Conservation (phyloP, 2,888 invertebrate genomes). For the Andrena bicolor region DNA sequence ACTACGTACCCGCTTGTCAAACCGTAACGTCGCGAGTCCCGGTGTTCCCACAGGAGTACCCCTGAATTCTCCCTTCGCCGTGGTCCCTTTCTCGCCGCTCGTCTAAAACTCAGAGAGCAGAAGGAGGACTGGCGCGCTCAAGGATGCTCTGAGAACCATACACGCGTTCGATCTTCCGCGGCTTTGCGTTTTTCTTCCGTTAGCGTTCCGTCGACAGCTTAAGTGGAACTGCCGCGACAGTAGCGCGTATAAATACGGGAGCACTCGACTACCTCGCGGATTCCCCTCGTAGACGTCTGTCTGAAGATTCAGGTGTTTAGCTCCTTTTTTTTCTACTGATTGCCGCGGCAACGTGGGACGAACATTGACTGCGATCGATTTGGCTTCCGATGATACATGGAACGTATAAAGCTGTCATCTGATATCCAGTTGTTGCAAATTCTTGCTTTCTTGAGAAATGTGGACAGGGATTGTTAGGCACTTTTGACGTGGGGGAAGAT, state of each 20-base stretch:
- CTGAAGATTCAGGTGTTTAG: slow-evolving; percentile 2
- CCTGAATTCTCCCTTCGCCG: slow-evolving; percentile 39
- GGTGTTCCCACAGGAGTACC: slow-evolving; percentile 66
- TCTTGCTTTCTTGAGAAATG: too few relatives aligned
- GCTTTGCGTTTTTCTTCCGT: slow-evolving; percentile 40
- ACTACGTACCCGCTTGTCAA: slow-evolving; percentile 71
- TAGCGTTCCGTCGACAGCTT: slow-evolving; percentile 28
- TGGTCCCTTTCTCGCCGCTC: slow-evolving; percentile 13
- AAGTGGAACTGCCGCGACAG: slow-evolving; percentile 16
- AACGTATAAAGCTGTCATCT: too few relatives aligned
- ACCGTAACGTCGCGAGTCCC: slow-evolving; percentile 75
- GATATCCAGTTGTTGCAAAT: too few relatives aligned
- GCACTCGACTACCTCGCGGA: background rate
- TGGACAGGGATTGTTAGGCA: too few relatives aligned
- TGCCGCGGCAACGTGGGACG: background rate
- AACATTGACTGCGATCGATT: background rate
- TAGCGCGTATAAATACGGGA: slow-evolving; percentile 30
- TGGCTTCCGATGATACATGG: too few relatives aligned
- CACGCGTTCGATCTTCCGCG: slow-evolving; percentile 54
- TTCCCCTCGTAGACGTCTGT: slow-evolving; percentile 10
- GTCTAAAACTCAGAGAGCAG: slow-evolving; percentile 47
- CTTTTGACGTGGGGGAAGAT: too few relatives aligned
- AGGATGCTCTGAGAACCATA: slow-evolving; percentile 32
- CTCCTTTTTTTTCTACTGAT: too few relatives aligned
- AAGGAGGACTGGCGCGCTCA: slow-evolving; percentile 33